These are phyloP conservation scores for Tribolium madens DNA, from an alignment of 1,140 invertebrate species.

Conservation along the genomic window DNA sequence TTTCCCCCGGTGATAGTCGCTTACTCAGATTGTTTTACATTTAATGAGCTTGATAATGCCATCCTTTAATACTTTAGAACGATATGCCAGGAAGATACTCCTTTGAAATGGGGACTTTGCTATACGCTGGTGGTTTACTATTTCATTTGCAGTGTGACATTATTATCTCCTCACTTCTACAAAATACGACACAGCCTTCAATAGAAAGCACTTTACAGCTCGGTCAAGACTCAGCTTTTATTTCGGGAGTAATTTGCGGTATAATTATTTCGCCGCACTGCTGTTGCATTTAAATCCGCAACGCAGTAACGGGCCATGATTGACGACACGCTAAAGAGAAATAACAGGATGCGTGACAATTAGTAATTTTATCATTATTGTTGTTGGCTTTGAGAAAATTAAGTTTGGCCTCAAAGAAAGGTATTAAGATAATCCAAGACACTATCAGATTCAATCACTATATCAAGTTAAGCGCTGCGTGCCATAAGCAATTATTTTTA, in stretches of 20 bases:
- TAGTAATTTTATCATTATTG: neutral
- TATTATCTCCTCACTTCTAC: constrained; percentile 13
- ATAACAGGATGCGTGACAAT: constrained; percentile 5
- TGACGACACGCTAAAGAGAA: neutral
- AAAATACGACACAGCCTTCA: neutral
- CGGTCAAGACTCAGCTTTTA: too few relatives aligned
- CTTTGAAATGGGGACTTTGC: constrained; percentile 27
- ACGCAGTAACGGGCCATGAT: neutral
- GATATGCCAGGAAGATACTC: constrained; percentile 1
- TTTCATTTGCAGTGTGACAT: constrained; percentile 30
- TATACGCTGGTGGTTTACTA: constrained; percentile 2
- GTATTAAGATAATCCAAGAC: neutral
- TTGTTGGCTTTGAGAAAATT: neutral
- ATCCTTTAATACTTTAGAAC: constrained; percentile 9
- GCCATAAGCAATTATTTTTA: neutral
- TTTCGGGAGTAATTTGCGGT: too few relatives aligned
- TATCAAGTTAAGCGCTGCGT: neutral
- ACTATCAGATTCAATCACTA: neutral
- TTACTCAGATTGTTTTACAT: constrained; percentile 13
- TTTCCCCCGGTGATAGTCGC: constrained; percentile 15
- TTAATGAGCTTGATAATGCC: constrained; percentile 29
- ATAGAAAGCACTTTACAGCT: too few relatives aligned
- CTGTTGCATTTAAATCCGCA: neutral
- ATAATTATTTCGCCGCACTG: neutral
- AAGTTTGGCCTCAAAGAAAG: neutral